These are phyloP conservation scores for Paracentrotus lividus DNA, from an alignment of 53 echinoderm and acorn worm species.

Conservation along the genomic window DNA sequence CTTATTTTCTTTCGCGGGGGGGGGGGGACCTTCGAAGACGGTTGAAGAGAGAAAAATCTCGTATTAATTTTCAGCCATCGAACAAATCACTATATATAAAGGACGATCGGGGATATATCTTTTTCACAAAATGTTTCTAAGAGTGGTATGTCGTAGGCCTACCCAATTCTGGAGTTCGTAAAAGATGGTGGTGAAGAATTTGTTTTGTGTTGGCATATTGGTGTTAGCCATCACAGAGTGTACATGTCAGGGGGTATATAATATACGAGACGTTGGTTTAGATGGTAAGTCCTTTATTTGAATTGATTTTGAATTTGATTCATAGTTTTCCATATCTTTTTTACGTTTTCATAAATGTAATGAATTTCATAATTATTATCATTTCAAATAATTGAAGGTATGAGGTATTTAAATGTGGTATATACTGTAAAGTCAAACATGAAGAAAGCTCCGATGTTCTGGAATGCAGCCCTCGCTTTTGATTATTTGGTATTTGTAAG, in stretches of 20 bases:
- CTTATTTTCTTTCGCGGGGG: too few species aligned
- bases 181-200: not conserved
- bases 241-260: not conserved
- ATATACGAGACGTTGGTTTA: not conserved
- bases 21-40: too few species aligned
- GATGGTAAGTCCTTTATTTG: not conserved
- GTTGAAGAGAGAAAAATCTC: not conserved
- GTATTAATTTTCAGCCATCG: not conserved
- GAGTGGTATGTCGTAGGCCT: not conserved
- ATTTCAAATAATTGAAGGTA: too few species aligned
- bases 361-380: not conserved
- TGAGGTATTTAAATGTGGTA: too few species aligned
- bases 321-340: not conserved
- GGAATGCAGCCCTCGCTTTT: too few species aligned
- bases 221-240: not conserved
- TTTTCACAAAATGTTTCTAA: not conserved
- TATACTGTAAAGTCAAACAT: not conserved
- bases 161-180: not conserved
- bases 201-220: not conserved
- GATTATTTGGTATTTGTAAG: too few species aligned
- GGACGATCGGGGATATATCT: not conserved
- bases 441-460: too few species aligned
- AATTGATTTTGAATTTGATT: not conserved
- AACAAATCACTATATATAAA: not conserved
- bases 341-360: not conserved